Evolutionary conservation across 2,888 invertebrate species (phyloP).

Genomic region (Synanthedon myopaeformis): DNA sequence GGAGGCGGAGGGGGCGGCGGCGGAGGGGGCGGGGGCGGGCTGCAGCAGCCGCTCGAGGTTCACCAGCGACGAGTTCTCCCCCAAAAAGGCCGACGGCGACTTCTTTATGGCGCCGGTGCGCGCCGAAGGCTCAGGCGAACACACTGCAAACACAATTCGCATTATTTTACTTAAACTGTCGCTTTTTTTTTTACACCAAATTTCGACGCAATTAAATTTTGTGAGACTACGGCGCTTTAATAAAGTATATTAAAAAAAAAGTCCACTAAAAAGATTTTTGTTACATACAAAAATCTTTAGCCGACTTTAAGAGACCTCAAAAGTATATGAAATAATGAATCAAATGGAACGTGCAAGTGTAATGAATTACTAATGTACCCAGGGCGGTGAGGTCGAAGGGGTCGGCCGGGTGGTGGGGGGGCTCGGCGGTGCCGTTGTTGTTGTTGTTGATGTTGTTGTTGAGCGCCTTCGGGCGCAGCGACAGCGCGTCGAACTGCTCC

Average conservation of each 20-base stretch:
- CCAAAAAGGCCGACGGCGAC: slow-evolving; percentile 95
- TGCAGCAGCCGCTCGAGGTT: slow-evolving; percentile 97
- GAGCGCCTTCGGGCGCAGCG: slow-evolving; percentile 73
- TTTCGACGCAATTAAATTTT: too few species aligned
- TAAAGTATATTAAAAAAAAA: too few species aligned
- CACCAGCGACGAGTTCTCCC: slow-evolving; percentile 95
- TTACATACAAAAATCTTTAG: too few species aligned
- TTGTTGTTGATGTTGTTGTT: slow-evolving; percentile 18
- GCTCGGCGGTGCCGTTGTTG: background rate
- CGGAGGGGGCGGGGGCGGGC: slow-evolving; percentile 58
- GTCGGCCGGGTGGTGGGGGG: slow-evolving; percentile 41
- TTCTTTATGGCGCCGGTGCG: slow-evolving; percentile 78
- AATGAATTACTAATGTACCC: slow-evolving; percentile 51
- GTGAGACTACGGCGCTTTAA: too few species aligned
- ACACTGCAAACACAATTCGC: too few species aligned
- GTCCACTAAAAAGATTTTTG: too few species aligned
- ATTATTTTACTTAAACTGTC: too few species aligned
- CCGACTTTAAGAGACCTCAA: too few species aligned
- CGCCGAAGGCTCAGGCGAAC: too few species aligned
- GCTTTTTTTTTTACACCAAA: too few species aligned
- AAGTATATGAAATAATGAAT: too few species aligned
- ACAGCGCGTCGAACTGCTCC: slow-evolving; percentile 89
- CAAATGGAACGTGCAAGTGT: slow-evolving; percentile 5
- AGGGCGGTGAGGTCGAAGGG: slow-evolving; percentile 78
- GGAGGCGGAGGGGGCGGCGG: slow-evolving; percentile 63